Evolutionary conservation across 30 jellyfish, hydroid and myxozoan genomes (phyloP), one percentile per base, ranked within the genome.

Genomic region (Turritopsis dohrnii): DNA sequence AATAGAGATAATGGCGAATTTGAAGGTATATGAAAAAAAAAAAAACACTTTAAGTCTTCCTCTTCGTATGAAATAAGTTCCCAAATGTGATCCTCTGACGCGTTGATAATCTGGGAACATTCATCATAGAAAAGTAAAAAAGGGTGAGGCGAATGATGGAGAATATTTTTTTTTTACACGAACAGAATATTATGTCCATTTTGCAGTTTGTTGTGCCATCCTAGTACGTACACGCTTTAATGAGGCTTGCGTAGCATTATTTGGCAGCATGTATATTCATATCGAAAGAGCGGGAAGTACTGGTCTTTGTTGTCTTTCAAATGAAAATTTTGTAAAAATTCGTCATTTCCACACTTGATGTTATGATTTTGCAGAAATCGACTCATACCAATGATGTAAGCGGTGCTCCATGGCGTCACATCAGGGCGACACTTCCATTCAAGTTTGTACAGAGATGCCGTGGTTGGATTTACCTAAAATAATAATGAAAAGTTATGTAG

Each of bases 381-480:
- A 13, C 85, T 66, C 86, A 82, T 65, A 18, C 89, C 89, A 4
- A 82, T 82, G 75, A 82, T 65, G 87, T 82, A 71, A 16, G 89
- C 83, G 4, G 89, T 25, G 41, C 74, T 82, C 89, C 89, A 82
- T 18, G 52, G 21, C 0, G 89, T 65, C 7, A 0, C 30, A 21
- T 65, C 89, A n/a, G 71, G 28, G 24, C 86, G 87, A 65, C 89
- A 82, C 26, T 20, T 71, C 89, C 89, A 82, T 26, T 54, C 80
- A 53, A 80, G 87, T 25, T 65, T 80, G 54, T 80, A 80, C 29
- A 30, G 18, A 41, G 87, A 65, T 16, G 31, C 18, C 0, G 25
- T 54, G 31, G 83, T 66, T 31, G 87, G 21, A 18, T 0, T 41
- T 16, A 28, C 8, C 87, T 80, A 65, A 27, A 21, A 53, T 8